Conservation (phyloP, 2,113 vertebrate species). For the Cromileptes altivelis region DNA sequence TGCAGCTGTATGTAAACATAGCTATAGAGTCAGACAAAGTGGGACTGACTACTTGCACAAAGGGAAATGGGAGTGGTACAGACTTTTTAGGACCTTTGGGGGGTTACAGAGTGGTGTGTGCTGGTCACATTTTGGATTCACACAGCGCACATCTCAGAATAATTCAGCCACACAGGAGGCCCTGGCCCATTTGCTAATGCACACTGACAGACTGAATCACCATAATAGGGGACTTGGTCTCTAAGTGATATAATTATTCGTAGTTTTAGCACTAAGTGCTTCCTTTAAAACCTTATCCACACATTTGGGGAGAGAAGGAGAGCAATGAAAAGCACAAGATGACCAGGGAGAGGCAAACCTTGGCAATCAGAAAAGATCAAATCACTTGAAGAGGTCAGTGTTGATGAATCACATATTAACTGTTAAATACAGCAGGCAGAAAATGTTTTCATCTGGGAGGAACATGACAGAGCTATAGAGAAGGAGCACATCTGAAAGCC, state of each 20-base stretch:
- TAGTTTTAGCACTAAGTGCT: slow-evolving; percentile 70
- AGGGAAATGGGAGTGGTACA: slow-evolving; percentile 8
- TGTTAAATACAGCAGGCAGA: slow-evolving; percentile 9
- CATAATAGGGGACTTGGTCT: slow-evolving; percentile 70
- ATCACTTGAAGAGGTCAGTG: slow-evolving; percentile 39
- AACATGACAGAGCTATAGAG: not conserved
- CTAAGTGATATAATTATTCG: slow-evolving; percentile 73
- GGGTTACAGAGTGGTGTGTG: slow-evolving; percentile 10
- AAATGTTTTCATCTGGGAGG: slow-evolving; percentile 12
- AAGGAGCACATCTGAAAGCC: slow-evolving; percentile 29
- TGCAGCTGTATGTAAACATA: slow-evolving; percentile 1
- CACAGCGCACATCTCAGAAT: slow-evolving; percentile 41
- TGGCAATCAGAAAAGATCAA: slow-evolving; percentile 16
- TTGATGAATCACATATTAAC: slow-evolving; percentile 43
- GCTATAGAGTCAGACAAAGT: not conserved
- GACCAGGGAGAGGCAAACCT: slow-evolving; percentile 30
- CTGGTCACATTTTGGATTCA: slow-evolving; percentile 46
- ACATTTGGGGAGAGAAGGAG: slow-evolving; percentile 45
- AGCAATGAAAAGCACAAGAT: slow-evolving; percentile 17
- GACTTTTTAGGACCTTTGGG: slow-evolving; percentile 21
- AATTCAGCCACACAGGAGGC: slow-evolving; percentile 57
- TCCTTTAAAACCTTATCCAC: slow-evolving; percentile 68
- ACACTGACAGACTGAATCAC: slow-evolving; percentile 68
- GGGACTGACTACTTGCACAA: slow-evolving; percentile 3
- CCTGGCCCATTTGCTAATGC: slow-evolving; percentile 70